A percentile compares a stretch with the other conserved stretches of the same genome.
Evolutionary conservation across 1,140 invertebrate species (phyloP).

Genomic region (Eubasilissa regina): DNA sequence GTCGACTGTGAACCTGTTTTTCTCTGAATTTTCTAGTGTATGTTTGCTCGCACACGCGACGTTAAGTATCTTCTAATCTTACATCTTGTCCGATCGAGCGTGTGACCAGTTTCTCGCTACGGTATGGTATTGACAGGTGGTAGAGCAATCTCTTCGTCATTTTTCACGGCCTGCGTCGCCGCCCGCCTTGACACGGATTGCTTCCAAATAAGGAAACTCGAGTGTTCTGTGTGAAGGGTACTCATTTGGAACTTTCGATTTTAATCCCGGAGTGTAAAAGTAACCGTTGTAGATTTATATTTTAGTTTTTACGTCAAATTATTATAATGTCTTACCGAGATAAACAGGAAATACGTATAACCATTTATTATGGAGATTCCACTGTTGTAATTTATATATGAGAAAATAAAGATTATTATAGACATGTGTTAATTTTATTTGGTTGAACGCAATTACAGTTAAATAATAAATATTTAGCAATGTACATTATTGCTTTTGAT

Average conservation of each 20-base stretch:
- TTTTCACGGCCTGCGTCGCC: slow-evolving; percentile 30
- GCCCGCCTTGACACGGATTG: slow-evolving; percentile 57
- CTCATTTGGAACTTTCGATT: slow-evolving; percentile 24
- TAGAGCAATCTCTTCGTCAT: slow-evolving; percentile 4
- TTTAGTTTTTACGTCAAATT: background rate
- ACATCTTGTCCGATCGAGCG: background rate
- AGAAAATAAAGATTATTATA: slow-evolving; percentile 3
- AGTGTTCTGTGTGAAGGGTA: slow-evolving; percentile 14
- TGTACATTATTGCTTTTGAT: no score
- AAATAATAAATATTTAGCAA: no score
- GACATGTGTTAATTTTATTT: background rate
- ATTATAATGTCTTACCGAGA: slow-evolving; percentile 54
- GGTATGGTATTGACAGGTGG: slow-evolving; percentile 23
- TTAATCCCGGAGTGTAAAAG: background rate
- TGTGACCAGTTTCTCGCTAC: background rate
- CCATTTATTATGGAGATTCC: slow-evolving; percentile 72
- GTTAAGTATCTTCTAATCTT: no score
- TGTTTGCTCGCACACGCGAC: no score
- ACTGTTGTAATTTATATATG: slow-evolving; percentile 66
- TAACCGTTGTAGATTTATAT: background rate
- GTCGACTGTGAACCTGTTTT: no score
- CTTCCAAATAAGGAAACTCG: slow-evolving; percentile 54
- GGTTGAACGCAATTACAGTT: background rate
- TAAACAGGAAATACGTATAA: slow-evolving; percentile 69
- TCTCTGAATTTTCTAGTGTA: no score